These are phyloP conservation scores for Corvus hawaiiensis DNA, from an alignment of 2,113 vertebrate genomes.

Conservation along the genomic window DNA sequence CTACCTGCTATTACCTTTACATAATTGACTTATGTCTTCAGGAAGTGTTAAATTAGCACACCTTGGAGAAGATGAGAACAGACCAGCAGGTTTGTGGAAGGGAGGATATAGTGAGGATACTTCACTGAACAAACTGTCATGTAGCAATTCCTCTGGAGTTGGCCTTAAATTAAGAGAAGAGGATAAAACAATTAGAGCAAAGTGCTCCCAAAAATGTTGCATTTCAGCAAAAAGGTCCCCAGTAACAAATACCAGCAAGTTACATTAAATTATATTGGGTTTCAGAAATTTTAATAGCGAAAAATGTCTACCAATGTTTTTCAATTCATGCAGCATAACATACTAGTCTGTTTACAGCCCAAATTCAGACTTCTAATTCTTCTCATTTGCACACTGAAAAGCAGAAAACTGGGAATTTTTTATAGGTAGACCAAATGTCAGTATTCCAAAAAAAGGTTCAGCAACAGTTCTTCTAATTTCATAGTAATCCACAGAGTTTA, in stretches of 20 bases:
- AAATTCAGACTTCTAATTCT: neutral
- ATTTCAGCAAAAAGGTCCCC: neutral
- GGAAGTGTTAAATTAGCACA: conserved; percentile 90
- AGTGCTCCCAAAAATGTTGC: neutral
- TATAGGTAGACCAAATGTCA: neutral
- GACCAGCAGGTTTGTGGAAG: conserved; percentile 80
- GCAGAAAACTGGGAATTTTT: neutral
- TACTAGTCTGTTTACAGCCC: neutral
- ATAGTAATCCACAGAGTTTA: neutral
- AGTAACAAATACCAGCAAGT: neutral
- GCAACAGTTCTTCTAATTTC: neutral
- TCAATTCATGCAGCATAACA: neutral
- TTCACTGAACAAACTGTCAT: conserved; percentile 80
- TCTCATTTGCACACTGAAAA: neutral
- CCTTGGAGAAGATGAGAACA: conserved; percentile 91
- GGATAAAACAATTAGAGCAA: neutral
- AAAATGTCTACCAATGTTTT: neutral
- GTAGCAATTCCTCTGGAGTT: conserved; percentile 82
- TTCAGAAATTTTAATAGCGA: neutral
- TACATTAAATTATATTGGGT: neutral
- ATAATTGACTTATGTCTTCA: conserved; percentile 89
- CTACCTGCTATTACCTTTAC: conserved; percentile 79
- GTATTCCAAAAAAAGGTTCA: neutral
- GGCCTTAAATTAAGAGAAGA: conserved; percentile 68
- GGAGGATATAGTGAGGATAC: conserved; percentile 76